Percentiles rank a stretch among this genome's conserved stretches.
These are phyloP conservation scores for Polypedilum vanderplanki DNA, from an alignment of 1,140 invertebrate genomes.

Conservation along the genomic window DNA sequence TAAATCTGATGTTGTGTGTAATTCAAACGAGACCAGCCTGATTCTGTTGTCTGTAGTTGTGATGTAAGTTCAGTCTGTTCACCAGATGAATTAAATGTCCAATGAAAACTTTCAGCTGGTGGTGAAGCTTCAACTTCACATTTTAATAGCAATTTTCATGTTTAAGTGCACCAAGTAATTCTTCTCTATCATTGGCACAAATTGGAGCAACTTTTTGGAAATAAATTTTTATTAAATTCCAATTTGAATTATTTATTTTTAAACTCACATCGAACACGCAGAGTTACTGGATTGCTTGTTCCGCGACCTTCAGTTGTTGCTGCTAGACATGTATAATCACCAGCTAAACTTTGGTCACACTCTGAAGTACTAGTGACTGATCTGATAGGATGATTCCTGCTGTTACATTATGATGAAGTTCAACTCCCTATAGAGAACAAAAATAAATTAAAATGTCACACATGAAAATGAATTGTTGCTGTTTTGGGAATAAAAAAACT, in stretches of 20 bases:
- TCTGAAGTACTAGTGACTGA: conserved; percentile 73
- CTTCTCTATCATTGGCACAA: conserved; percentile 67
- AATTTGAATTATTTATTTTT: conserved; percentile 27
- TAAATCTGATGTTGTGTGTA: conserved; percentile 75
- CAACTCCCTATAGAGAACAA: conserved; percentile 52
- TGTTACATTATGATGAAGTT: conserved; percentile 69
- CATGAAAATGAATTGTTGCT: conserved; percentile 4
- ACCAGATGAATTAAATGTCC: conserved; percentile 83
- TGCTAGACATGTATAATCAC: conserved; percentile 74
- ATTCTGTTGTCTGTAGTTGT: conserved; percentile 53
- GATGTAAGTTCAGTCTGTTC: conserved; percentile 69
- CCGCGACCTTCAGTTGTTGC: conserved; percentile 75
- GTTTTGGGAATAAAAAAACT: conserved; percentile 45
- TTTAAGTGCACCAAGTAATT: conserved; percentile 72
- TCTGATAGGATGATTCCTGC: conserved; percentile 73
- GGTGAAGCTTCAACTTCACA: conserved; percentile 84
- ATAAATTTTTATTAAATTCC: too few relatives aligned
- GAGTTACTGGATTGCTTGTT: conserved; percentile 67
- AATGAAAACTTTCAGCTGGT: conserved; percentile 68
- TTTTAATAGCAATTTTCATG: conserved; percentile 71
- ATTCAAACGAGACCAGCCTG: conserved; percentile 63
- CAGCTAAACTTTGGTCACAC: conserved; percentile 69
- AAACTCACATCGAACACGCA: conserved; percentile 75
- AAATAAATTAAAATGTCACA: conserved; percentile 26
- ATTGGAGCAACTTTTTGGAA: conserved; percentile 60